phyloP scores from a whole-genome alignment of 2,797 vertebrate species.

The Tenualosa ilisha region DNA sequence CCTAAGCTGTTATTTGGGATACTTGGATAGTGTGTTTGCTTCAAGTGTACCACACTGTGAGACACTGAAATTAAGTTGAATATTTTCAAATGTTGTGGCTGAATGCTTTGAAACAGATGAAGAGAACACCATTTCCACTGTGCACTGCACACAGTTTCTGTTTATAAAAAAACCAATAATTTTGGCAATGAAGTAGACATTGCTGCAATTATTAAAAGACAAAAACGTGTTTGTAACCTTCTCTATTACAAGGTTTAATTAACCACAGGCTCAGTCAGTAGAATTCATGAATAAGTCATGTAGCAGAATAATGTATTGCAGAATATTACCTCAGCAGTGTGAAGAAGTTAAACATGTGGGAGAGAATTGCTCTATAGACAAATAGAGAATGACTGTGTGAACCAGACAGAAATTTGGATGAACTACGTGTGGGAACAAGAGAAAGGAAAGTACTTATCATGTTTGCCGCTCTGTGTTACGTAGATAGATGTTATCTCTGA shows the following conservation, averaged over 20 bases:
- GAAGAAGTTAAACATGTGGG: too few relatives aligned
- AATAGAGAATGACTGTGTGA: not conserved
- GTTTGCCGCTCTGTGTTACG: not conserved
- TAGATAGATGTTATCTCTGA: not conserved
- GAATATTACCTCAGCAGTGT: not conserved
- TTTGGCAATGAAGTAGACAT: not conserved
- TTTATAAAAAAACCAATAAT: not conserved
- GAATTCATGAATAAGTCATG: constrained; percentile 9
- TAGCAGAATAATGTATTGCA: not conserved
- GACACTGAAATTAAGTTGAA: not conserved
- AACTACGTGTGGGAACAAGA: not conserved
- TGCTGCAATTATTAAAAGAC: not conserved
- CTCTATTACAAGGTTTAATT: not conserved
- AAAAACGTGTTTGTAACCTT: not conserved
- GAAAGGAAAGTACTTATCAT: not conserved
- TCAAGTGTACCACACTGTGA: not conserved
- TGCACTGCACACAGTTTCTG: not conserved
- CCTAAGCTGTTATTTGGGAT: not conserved
- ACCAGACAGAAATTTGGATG: too few relatives aligned
- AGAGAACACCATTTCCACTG: not conserved
- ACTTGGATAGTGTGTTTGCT: not conserved
- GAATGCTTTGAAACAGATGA: not conserved
- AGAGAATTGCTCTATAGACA: not conserved
- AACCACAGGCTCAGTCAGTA: not conserved
- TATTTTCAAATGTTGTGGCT: not conserved